These are phyloP conservation scores for Eurytoma adleriae DNA, from an alignment of 2,888 invertebrate species.

Conservation along the genomic window DNA sequence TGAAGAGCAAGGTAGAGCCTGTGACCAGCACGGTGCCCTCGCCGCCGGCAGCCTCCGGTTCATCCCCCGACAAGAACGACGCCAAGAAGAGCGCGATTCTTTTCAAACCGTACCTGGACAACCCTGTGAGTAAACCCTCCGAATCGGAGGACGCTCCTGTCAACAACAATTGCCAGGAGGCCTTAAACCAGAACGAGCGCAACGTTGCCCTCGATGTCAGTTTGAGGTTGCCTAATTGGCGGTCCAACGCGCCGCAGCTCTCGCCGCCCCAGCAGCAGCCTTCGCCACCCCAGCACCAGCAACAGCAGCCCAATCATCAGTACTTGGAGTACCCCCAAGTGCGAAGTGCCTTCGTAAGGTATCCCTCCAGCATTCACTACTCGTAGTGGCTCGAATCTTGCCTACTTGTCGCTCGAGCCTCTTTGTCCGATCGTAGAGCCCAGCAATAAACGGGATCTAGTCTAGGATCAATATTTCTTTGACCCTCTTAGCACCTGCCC, in stretches of 20 bases:
- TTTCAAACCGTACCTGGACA: slow-evolving; percentile 87
- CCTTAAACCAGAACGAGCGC: slow-evolving; percentile 68
- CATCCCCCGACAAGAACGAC: slow-evolving; percentile 64
- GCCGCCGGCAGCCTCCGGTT: not conserved
- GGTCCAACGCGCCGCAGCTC: slow-evolving; percentile 55
- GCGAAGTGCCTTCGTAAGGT: slow-evolving; percentile 72
- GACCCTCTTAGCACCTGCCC: slow-evolving; percentile 7
- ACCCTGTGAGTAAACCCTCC: slow-evolving; percentile 76
- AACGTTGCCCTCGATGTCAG: slow-evolving; percentile 69
- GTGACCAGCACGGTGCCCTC: slow-evolving; percentile 66
- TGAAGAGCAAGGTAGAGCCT: slow-evolving; percentile 71
- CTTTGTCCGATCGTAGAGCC: not conserved
- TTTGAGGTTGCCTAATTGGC: slow-evolving; percentile 70
- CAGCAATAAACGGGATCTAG: slow-evolving; percentile 44
- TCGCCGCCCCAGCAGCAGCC: slow-evolving; percentile 49
- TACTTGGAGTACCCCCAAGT: slow-evolving; percentile 65
- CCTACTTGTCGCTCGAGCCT: not conserved
- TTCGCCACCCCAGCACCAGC: slow-evolving; percentile 59
- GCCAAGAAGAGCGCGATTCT: slow-evolving; percentile 83
- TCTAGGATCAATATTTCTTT: slow-evolving; percentile 21
- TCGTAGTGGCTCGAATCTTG: slow-evolving; percentile 44
- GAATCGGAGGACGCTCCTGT: slow-evolving; percentile 49
- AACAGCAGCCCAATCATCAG: slow-evolving; percentile 25
- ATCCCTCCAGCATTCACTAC: slow-evolving; percentile 71
- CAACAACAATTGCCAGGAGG: slow-evolving; percentile 69